A percentile compares a stretch with the other conserved stretches of the same genome.
These are phyloP conservation scores for Drosophila conformis DNA, from an alignment of 2,888 invertebrate genomes.

Conservation along the genomic window DNA sequence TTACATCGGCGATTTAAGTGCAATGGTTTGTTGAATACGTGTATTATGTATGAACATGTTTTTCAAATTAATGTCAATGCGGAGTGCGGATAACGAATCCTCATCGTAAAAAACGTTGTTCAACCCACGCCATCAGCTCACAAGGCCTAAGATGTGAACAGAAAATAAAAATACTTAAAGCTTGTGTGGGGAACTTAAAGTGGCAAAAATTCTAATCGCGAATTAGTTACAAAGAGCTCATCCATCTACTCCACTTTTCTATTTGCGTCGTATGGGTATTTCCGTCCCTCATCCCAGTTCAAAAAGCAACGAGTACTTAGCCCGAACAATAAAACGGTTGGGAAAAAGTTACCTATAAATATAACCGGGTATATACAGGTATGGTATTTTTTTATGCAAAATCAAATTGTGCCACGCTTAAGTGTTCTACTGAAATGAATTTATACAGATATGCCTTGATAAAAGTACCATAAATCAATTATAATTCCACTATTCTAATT, in stretches of 20 bases:
- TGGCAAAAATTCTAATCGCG: not conserved
- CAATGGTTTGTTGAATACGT: conserved; percentile 11
- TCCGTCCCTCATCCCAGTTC: not conserved
- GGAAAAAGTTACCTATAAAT: not conserved
- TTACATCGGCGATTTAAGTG: conserved; percentile 11
- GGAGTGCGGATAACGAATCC: not conserved
- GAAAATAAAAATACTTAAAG: not conserved
- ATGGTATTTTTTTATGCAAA: not conserved
- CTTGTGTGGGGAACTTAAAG: not conserved
- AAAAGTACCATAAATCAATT: not conserved
- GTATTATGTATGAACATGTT: not conserved
- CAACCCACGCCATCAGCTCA: not conserved
- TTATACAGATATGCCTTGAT: not conserved
- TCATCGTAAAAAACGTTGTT: not conserved
- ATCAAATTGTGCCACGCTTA: not conserved
- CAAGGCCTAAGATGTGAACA: not conserved
- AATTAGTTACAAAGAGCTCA: not conserved
- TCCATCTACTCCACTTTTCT: not conserved
- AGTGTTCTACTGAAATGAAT: not conserved
- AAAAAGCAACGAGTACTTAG: not conserved
- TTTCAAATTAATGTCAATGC: not conserved
- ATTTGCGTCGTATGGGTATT: not conserved
- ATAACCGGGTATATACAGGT: not conserved
- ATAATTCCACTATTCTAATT: not conserved
- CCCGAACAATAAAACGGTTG: not conserved